Conservation (phyloP, 2,113 vertebrate genomes). For the Cercopithecus mona region DNA sequence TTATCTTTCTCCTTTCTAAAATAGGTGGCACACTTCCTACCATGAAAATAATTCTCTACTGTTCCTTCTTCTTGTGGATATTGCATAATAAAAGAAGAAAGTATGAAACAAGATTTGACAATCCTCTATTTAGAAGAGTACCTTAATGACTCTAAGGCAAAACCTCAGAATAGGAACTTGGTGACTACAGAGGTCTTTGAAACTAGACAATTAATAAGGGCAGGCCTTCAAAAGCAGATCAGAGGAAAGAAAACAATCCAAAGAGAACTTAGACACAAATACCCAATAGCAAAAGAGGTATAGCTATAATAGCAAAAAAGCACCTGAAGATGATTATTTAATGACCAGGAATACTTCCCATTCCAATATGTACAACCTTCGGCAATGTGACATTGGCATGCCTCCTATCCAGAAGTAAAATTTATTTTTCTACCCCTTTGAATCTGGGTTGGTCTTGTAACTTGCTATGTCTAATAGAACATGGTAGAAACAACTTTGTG, state of each 20-base stretch:
- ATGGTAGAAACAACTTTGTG: background rate
- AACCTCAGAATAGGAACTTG: background rate
- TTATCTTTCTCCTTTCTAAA: background rate
- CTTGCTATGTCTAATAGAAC: background rate
- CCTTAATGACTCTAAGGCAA: background rate
- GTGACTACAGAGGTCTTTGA: background rate
- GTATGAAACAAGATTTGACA: background rate
- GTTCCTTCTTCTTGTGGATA: background rate
- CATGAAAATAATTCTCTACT: background rate
- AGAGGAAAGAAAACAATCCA: background rate
- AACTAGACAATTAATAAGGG: background rate
- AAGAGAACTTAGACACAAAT: background rate
- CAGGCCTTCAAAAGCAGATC: background rate
- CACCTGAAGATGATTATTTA: background rate
- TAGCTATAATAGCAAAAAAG: too few species aligned
- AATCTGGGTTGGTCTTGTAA: background rate
- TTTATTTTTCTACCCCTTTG: background rate
- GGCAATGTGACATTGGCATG: background rate
- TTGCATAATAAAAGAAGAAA: background rate
- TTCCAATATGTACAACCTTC: background rate
- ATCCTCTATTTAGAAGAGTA: background rate
- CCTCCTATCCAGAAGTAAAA: background rate
- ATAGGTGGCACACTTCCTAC: background rate
- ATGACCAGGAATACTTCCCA: background rate
- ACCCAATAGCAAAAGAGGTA: background rate